Evolutionary conservation across 2,888 invertebrate species (phyloP).

Genomic region (Chaitophorus viminalis): DNA sequence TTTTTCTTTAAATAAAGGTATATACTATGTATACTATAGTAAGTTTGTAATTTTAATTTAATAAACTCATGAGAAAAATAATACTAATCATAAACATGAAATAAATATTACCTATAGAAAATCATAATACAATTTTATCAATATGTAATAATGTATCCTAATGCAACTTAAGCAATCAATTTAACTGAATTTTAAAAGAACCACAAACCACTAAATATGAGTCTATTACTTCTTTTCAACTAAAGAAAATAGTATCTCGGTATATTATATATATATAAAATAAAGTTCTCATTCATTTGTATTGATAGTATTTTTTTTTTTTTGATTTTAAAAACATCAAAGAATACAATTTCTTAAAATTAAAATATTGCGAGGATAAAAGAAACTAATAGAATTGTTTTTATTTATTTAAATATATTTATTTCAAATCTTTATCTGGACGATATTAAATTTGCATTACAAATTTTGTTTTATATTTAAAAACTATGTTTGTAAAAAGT

Average conservation of each 20-base stretch:
- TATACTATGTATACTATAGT: too few species aligned
- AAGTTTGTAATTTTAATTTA: too few species aligned
- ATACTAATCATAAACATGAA: too few species aligned
- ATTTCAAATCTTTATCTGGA: background rate
- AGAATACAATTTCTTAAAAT: background rate
- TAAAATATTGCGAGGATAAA: background rate
- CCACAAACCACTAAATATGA: too few species aligned
- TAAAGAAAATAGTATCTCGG: background rate
- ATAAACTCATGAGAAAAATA: too few species aligned
- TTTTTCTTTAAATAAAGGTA: too few species aligned
- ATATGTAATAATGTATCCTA: too few species aligned
- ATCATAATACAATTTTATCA: too few species aligned
- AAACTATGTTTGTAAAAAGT: background rate
- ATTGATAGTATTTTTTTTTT: background rate
- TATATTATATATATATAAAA: background rate
- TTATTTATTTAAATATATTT: conserved; percentile 43
- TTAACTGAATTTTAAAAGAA: too few species aligned
- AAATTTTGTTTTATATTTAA: conserved; percentile 10
- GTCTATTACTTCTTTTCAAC: background rate
- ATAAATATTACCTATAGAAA: too few species aligned
- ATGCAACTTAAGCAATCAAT: too few species aligned
- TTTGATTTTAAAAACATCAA: background rate
- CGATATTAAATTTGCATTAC: background rate
- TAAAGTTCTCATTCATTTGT: background rate
- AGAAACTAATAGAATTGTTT: background rate